A percentile compares a stretch with the other conserved stretches of the same genome.
phyloP scores from a whole-genome alignment of 2,888 invertebrate species.

The Chirona hameri region DNA sequence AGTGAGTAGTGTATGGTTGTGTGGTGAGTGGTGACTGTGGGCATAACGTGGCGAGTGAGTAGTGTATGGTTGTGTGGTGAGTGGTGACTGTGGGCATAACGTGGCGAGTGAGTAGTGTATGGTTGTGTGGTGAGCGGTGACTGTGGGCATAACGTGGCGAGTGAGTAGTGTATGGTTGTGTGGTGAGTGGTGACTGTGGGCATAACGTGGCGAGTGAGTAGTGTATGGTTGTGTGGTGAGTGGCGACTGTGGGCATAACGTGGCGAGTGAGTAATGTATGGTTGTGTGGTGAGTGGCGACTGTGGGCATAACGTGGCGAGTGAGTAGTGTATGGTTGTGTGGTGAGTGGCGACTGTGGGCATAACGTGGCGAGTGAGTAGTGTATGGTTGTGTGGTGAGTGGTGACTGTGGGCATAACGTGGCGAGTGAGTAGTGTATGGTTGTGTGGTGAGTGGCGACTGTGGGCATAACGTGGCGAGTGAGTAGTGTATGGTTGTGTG shows the following conservation, averaged over 20 bases:
- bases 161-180: slow-evolving; percentile 44
- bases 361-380: too few relatives aligned
- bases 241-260: slow-evolving; percentile 79
- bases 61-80: neutral
- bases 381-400: neutral
- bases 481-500: slow-evolving; percentile 49
- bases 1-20: slow-evolving; percentile 36
- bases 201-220: too few relatives aligned
- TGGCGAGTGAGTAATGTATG: too few relatives aligned
- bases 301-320: too few relatives aligned
- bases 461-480: too few relatives aligned
- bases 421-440: too few relatives aligned
- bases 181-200: slow-evolving; percentile 48
- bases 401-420: slow-evolving; percentile 82
- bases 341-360: slow-evolving; percentile 45
- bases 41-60: too few relatives aligned
- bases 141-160: too few relatives aligned
- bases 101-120: too few relatives aligned
- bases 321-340: slow-evolving; percentile 49
- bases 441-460: slow-evolving; percentile 53
- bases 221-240: neutral
- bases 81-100: slow-evolving; percentile 82
- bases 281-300: slow-evolving; percentile 54
- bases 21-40: slow-evolving; percentile 51
- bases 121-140: slow-evolving; percentile 55